These are phyloP conservation scores for Nasua narica DNA, from an alignment of 2,797 vertebrate species.

Conservation along the genomic window DNA sequence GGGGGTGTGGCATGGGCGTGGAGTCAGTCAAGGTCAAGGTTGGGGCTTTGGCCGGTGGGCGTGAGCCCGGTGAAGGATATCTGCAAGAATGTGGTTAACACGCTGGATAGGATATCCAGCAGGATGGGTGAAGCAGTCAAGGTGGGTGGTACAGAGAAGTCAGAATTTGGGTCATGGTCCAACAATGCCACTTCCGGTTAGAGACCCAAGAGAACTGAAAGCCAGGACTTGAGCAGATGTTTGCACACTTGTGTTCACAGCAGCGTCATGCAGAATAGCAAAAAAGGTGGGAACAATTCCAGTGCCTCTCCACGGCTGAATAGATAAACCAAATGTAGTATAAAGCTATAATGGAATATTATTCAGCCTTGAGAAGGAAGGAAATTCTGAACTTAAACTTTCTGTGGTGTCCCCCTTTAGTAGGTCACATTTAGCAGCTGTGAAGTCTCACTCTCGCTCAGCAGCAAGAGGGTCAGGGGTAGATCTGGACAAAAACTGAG, in stretches of 20 bases:
- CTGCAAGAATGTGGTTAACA: neutral
- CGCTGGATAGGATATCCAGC: too few relatives aligned
- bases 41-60: neutral
- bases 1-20: fast-evolving
- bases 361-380: neutral
- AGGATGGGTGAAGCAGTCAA: too few relatives aligned
- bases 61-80: neutral
- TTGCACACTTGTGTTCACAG: neutral
- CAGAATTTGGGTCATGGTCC: neutral
- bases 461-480: neutral
- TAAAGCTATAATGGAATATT: neutral
- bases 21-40: neutral
- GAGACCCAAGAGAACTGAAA: neutral
- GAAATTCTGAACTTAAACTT: neutral
- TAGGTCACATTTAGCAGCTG: neutral
- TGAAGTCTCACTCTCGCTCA: neutral
- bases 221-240: neutral
- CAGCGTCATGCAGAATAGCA: neutral
- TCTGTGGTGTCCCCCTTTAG: neutral
- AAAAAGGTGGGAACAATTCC: too few relatives aligned
- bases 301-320: neutral
- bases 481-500: neutral
- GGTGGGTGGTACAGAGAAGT: neutral
- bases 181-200: neutral
- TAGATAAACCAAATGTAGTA: neutral